A percentile compares a stretch with the other conserved stretches of the same genome.
Evolutionary conservation across 2,113 vertebrate genomes (phyloP).

Genomic region (Vombatus ursinus): DNA sequence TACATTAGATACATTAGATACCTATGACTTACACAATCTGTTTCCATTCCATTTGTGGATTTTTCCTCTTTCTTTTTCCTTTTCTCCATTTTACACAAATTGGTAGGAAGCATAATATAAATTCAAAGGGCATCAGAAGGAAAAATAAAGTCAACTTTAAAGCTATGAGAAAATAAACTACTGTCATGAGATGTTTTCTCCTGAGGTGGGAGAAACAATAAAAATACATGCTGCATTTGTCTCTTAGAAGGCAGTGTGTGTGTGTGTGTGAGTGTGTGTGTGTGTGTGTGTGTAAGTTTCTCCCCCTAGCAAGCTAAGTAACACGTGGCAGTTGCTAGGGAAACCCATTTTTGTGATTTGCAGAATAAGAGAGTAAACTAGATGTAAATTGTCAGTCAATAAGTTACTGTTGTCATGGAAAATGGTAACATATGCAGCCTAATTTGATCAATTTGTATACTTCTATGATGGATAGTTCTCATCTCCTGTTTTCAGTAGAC

Average conservation of each 20-base stretch:
- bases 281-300: not conserved
- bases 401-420: slow-evolving; percentile 63
- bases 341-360: slow-evolving; percentile 81
- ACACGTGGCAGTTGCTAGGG: slow-evolving; percentile 81
- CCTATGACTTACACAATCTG: not conserved
- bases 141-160: slow-evolving; percentile 50
- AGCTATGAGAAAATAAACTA: slow-evolving; percentile 10
- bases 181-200: slow-evolving; percentile 26
- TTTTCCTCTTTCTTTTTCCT: slow-evolving; percentile 46
- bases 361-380: slow-evolving; percentile 77
- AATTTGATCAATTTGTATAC: slow-evolving; percentile 66
- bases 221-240: slow-evolving; percentile 64
- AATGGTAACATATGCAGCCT: slow-evolving; percentile 43
- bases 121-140: slow-evolving; percentile 38
- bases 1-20: not conserved
- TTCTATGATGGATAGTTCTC: slow-evolving; percentile 49
- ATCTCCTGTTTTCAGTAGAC: slow-evolving; percentile 11
- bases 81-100: slow-evolving; percentile 38
- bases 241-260: slow-evolving; percentile 58
- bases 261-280: too few relatives aligned
- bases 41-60: slow-evolving; percentile 29
- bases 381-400: slow-evolving; percentile 74
- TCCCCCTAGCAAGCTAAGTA: slow-evolving; percentile 70
- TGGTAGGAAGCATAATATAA: slow-evolving; percentile 25
- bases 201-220: slow-evolving; percentile 21